Base-by-base conservation (phyloP, 2,888 invertebrate species). In the Exocentrus adspersus region DNA sequence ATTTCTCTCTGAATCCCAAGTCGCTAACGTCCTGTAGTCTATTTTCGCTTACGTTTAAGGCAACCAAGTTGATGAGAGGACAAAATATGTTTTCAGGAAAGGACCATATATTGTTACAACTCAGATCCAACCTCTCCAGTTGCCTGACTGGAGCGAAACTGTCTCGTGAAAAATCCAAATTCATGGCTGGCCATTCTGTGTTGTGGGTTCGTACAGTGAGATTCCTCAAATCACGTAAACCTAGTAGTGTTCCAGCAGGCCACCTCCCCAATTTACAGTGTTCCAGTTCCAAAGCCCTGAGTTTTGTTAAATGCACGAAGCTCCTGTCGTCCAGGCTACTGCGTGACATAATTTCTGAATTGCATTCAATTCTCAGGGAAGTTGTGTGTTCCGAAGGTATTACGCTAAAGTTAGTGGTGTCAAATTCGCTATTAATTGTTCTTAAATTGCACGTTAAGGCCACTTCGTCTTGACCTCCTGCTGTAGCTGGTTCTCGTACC, bases 61-160 rank as follows among this genome's bases (percentile, higher is more conserved):
- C 87, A 65, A 92, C 90, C 75, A 95, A 85, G 78, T 92, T 93
- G 37, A 89, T 90, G 73, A 94, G 82, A 2, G 92, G 89, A 79
- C 95, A 95, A 83, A 95, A 95, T 68, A 94, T 86, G 78, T 90
- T 90, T 77, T 92, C 92, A 19, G 94, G 94, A 80, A 95, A 89
- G 58, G 92, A 92, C 93, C 93, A 94, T 79, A 95, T 93, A 81
- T 94, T 94, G 82, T 95, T 94, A 78, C 90, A 90, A 79, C 93
- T 94, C 70, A 95, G 85, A 80, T 95, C 95, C 69, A 95, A 86
- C 73, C 91, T 87, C 82, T 94, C 94, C 74, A 95, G 85, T 80
- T 93, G 92, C 67, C 90, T 87, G 62, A 92, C 90, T 64, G 89
- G 88, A 64, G 88, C 86, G 82, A 94, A 94, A 75, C 92, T 92